These are phyloP conservation scores for Cyanistes caeruleus DNA, from an alignment of 2,113 vertebrate species.

Conservation along the genomic window DNA sequence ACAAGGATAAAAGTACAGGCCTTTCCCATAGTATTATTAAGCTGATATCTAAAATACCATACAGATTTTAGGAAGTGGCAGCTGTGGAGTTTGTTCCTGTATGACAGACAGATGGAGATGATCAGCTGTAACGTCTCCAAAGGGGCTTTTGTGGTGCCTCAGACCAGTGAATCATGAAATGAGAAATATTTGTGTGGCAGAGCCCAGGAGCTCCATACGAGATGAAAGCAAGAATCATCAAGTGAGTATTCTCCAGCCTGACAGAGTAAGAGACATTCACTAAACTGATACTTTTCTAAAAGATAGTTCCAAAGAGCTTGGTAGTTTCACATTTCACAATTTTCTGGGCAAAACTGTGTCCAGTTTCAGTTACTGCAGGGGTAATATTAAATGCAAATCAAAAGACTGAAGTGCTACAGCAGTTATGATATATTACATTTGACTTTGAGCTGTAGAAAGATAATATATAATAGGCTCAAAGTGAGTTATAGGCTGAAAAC, in stretches of 20 bases:
- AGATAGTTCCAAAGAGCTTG: background rate
- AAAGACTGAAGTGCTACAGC: background rate
- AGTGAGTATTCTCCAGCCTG: background rate
- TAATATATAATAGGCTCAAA: background rate
- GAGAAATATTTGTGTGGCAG: constrained; percentile 28
- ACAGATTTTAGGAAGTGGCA: background rate
- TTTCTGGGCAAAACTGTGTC: background rate
- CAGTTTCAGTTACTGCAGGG: background rate
- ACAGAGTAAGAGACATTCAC: background rate
- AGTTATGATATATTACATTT: background rate
- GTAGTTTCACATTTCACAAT: background rate
- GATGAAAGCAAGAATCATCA: background rate
- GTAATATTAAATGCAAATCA: background rate
- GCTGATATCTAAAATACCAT: background rate
- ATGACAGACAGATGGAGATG: constrained; percentile 49
- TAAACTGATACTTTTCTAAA: background rate
- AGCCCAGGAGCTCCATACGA: background rate
- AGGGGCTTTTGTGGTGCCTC: constrained; percentile 27
- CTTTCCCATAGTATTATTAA: background rate
- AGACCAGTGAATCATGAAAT: constrained; percentile 63
- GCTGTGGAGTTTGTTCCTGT: background rate
- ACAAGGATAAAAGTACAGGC: background rate
- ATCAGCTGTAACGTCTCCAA: constrained; percentile 32
- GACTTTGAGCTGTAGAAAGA: background rate
- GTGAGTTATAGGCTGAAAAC: background rate